These are phyloP conservation scores for Cirrhinus mrigala DNA, from an alignment of 2,797 vertebrate genomes.

Conservation along the genomic window DNA sequence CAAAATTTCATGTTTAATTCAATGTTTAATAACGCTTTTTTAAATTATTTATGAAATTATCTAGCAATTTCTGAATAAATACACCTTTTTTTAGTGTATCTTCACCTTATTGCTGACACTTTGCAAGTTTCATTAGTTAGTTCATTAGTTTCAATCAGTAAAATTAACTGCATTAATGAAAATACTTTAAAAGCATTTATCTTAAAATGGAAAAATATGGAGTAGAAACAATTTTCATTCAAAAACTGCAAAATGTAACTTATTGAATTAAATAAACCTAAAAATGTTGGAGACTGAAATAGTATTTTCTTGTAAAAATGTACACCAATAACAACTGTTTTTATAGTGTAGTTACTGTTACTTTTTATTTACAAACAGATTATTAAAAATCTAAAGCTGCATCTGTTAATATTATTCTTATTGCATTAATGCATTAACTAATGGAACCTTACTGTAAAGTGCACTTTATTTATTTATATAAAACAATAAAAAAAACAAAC, in stretches of 20 bases:
- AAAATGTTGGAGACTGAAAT: neutral
- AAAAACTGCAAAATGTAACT: neutral
- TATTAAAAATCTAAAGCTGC: neutral
- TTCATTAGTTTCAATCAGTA: neutral
- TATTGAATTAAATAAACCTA: neutral
- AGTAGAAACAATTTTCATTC: neutral
- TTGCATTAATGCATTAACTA: neutral
- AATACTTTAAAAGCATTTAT: neutral
- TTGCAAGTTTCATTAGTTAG: neutral
- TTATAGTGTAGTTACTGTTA: neutral
- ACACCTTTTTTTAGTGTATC: neutral
- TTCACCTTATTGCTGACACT: neutral
- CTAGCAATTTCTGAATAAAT: neutral
- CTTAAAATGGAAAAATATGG: neutral
- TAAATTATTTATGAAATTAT: neutral
- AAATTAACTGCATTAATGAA: neutral
- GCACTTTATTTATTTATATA: neutral
- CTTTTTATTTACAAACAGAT: neutral
- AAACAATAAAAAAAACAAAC: neutral
- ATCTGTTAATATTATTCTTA: neutral
- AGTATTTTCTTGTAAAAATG: neutral
- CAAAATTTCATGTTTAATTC: too few species aligned
- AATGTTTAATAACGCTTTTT: neutral
- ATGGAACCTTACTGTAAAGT: neutral
- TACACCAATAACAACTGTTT: neutral